These are phyloP conservation scores for Ectropis crepuscularia DNA, from an alignment of 2,888 invertebrate genomes.

Conservation along the genomic window DNA sequence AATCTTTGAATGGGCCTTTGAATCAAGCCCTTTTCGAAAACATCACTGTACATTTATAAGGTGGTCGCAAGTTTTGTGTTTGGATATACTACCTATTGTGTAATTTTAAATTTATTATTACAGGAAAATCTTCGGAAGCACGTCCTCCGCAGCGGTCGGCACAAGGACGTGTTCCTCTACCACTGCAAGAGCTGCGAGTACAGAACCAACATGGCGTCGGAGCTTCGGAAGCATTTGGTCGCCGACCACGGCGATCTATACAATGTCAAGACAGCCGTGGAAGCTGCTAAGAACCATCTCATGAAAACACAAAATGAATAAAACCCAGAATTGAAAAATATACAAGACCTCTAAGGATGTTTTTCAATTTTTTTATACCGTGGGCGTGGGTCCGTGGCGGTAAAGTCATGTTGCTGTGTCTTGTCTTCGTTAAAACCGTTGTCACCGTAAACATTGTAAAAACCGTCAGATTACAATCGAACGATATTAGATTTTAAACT, in stretches of 20 bases:
- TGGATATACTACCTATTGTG: too few species aligned
- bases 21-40: too few species aligned
- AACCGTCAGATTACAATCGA: too few species aligned
- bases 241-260: conserved; percentile 83
- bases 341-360: neutral
- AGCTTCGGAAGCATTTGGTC: conserved; percentile 87
- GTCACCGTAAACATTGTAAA: too few species aligned
- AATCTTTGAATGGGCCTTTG: too few species aligned
- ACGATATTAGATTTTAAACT: too few species aligned
- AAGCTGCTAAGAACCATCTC: conserved; percentile 66
- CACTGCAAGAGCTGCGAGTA: conserved; percentile 88
- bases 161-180: conserved; percentile 91
- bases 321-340: neutral
- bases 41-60: too few species aligned
- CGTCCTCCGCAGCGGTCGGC: conserved; percentile 90
- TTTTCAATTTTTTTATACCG: too few species aligned
- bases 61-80: too few species aligned
- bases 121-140: conserved; percentile 96
- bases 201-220: conserved; percentile 87
- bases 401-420: too few species aligned
- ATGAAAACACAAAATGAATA: conserved; percentile 41
- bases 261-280: conserved; percentile 76
- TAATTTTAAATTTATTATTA: neutral
- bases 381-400: too few species aligned
- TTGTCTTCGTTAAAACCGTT: too few species aligned